These are phyloP conservation scores for Rotaria macrura DNA, from an alignment of 2,888 invertebrate genomes.

Conservation along the genomic window DNA sequence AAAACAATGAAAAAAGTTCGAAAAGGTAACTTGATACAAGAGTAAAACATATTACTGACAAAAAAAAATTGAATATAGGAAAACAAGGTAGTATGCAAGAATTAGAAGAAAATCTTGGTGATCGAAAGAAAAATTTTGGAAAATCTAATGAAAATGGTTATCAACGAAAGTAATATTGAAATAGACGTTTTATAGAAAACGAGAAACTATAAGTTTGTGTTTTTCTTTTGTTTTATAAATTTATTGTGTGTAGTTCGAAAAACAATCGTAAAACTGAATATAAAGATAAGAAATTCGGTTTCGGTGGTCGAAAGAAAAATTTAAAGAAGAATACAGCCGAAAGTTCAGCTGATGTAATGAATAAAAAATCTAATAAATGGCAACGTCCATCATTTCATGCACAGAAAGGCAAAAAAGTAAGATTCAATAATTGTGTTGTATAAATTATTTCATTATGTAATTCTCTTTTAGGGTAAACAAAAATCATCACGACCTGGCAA, in stretches of 20 bases:
- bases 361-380: conserved; percentile 3
- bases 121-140: neutral
- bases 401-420: neutral
- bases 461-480: neutral
- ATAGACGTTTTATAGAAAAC: neutral
- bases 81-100: conserved; percentile 3
- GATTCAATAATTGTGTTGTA: neutral
- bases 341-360: conserved; percentile 51
- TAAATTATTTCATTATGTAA: neutral
- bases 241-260: conserved; percentile 37
- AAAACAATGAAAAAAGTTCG: conserved; percentile 84
- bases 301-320: conserved; percentile 85
- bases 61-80: neutral
- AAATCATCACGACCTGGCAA: neutral
- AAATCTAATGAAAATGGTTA: conserved; percentile 7
- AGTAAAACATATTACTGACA: too few species aligned
- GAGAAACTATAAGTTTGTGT: conserved; percentile 13
- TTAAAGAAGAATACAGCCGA: conserved; percentile 73
- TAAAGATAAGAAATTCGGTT: conserved; percentile 79
- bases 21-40: too few species aligned
- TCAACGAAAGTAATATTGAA: conserved; percentile 24
- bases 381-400: conserved; percentile 6
- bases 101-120: neutral
- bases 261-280: conserved; percentile 42
- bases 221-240: neutral